phyloP scores from a whole-genome alignment of 2,113 vertebrate species.

The Thinocorus orbignyianus region DNA sequence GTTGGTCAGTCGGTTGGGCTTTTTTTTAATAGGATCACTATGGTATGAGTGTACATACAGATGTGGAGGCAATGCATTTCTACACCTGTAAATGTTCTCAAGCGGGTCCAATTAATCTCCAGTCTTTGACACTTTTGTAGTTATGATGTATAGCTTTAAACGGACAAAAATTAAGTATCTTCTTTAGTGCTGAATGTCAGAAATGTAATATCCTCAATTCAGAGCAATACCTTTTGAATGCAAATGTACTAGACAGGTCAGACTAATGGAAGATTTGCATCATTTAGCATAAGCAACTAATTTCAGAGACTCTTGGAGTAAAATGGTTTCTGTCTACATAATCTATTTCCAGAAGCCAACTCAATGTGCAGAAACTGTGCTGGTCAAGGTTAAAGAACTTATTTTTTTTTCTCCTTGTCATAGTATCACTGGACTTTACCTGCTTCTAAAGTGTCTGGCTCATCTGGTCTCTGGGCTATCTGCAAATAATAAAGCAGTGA shows the following conservation, averaged over 20 bases:
- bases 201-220: neutral
- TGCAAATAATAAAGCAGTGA: conserved; percentile 95
- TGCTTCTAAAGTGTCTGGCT: conserved; percentile 93
- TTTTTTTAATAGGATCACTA: neutral
- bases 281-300: neutral
- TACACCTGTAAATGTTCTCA: neutral
- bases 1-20: too few species aligned
- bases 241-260: neutral
- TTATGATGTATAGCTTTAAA: neutral
- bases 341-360: neutral
- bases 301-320: neutral
- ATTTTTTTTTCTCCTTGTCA: neutral
- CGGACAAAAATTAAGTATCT: neutral
- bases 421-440: conserved; percentile 71
- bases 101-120: neutral
- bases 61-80: neutral
- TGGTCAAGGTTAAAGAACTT: neutral
- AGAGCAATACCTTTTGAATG: neutral
- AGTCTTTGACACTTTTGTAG: neutral
- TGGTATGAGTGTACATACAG: neutral
- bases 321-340: neutral
- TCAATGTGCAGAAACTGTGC: neutral
- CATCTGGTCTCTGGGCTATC: conserved; percentile 96
- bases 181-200: neutral
- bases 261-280: neutral